Base-by-base conservation (phyloP, 1,140 invertebrate genomes). In the Aphis craccivora region DNA sequence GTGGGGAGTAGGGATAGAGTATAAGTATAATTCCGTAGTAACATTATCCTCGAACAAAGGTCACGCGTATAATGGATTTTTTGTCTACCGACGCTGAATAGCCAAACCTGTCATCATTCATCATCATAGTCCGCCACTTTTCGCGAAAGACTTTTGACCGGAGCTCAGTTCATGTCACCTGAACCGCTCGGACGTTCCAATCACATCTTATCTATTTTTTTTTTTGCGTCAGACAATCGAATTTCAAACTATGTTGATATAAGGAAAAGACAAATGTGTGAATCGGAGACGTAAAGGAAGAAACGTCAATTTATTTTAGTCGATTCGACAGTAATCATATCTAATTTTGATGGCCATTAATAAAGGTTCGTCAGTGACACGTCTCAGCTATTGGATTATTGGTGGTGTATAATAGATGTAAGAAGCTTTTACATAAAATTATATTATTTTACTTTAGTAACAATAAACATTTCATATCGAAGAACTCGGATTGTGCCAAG, bases 101-200 rank as follows among this genome's bases (percentile, higher is more conserved):
- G 76, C 76, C 91, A 51, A 92, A 83, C 91, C 91, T 83, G 76
- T 92, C 91, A 45, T 92, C 91, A 92, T 92, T 92, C 91, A 92
- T 92, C 91, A 92, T 92, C 88, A 8, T 89, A 55, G n/a, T 8
- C 18, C 20, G 7, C 30, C 22, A 89, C 43, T 8, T 40, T 43
- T 25, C 40, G 30, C 25, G 25, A 45, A 45, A 76, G 60, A 91
- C 40, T 92, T 92, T 83, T 83, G 91, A 83, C 91, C 91, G 45
- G n/a, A 92, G n/a, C 76, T 92, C 67, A 11, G 35, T 55, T 55
- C 7, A 5, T n/a, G 43, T 86, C 37, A 40, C 37, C 23, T 11
- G 23, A 2, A 43, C 23, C 23, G 23, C 25, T 9, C 48, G 11
- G 8, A 30, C 40, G 84, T 89, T 35, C 22, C 5, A 4, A 25